These are phyloP conservation scores for Orientallactaga sibirica DNA, from an alignment of 2,797 vertebrate species.

Conservation along the genomic window DNA sequence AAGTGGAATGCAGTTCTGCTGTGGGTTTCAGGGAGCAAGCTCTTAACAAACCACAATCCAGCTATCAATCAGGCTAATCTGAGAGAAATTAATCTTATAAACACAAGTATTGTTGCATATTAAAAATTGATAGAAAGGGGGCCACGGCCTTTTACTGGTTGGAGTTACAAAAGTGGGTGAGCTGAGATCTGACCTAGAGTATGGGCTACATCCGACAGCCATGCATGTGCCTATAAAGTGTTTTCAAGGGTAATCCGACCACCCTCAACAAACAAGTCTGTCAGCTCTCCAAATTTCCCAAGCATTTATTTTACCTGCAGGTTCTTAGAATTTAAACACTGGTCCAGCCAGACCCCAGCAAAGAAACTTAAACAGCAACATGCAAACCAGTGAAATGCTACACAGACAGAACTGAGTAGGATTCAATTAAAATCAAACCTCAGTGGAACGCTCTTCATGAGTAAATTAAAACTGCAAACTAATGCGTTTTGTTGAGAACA, in stretches of 20 bases:
- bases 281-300: slow-evolving; percentile 39
- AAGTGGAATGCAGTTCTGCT: slow-evolving; percentile 90
- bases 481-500: slow-evolving; percentile 81
- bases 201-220: slow-evolving; percentile 83
- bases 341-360: slow-evolving; percentile 85
- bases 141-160: slow-evolving; percentile 77
- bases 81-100: slow-evolving; percentile 90
- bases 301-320: slow-evolving; percentile 84
- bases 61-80: slow-evolving; percentile 90
- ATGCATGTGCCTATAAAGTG: slow-evolving; percentile 79
- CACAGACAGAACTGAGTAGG: slow-evolving; percentile 83
- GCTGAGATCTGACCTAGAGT: slow-evolving; percentile 77
- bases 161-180: slow-evolving; percentile 80
- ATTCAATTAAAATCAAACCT: slow-evolving; percentile 87
- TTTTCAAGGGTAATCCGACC: slow-evolving; percentile 83
- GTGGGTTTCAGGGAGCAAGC: slow-evolving; percentile 88
- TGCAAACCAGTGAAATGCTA: slow-evolving; percentile 85
- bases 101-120: slow-evolving; percentile 84
- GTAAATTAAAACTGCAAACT: slow-evolving; percentile 87
- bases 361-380: slow-evolving; percentile 87
- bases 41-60: slow-evolving; percentile 89
- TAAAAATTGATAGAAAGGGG: slow-evolving; percentile 87
- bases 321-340: slow-evolving; percentile 83
- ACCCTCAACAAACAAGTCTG: slow-evolving; percentile 72
- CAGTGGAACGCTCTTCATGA: slow-evolving; percentile 75